Evolutionary conservation across 1,140 invertebrate genomes (phyloP), one percentile per base, ranked within the genome.

Genomic region (Bradynema listronoti): DNA sequence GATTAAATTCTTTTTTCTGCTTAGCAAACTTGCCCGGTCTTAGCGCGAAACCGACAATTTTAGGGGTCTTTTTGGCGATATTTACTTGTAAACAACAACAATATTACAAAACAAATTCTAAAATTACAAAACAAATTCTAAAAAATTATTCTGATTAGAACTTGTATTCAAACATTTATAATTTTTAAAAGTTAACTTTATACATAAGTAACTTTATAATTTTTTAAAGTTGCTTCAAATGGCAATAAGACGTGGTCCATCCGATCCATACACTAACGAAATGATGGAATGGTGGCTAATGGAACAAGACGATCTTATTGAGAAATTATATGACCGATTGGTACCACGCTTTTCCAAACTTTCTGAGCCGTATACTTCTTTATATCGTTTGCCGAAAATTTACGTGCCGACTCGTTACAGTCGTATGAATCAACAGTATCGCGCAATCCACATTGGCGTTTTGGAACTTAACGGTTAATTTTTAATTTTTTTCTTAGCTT

Each of bases 201-300:
- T 32, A 6, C 19, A 50, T n/a, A 22, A 16, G 11, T 11, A 39
- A 39, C 36, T 11, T 39, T 11, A 11, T 11, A 11, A 39, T 11
- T 39, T 11, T 2, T 63, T 68, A 45, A 58, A 73, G 71, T 36
- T 73, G 27, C 58, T 73, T 29, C 71, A 73, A 73, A 43, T 73
- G n/a, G 73, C 55, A n/a, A 57, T 73, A 14, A 41, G 68, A 42
- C 51, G 69, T 24, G 73, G 69, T 14, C 36, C 32, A 34, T 47
- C 58, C 33, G 73, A 73, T 52, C 67, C 62, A n/a, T 73, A 76
- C 47, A 73, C 73, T 14, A 42, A 54, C 4, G 69, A 73, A 50
- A 75, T 76, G 71, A 51, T 77, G 41, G 42, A 73, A 16, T 73
- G 73, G 73, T 73, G 71, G 71, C 32, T 73, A 7, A 60, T 62